A percentile compares a stretch with the other conserved stretches of the same genome.
Evolutionary conservation across 1,140 invertebrate species (phyloP).

Genomic region (Caenorhabditis remanei): DNA sequence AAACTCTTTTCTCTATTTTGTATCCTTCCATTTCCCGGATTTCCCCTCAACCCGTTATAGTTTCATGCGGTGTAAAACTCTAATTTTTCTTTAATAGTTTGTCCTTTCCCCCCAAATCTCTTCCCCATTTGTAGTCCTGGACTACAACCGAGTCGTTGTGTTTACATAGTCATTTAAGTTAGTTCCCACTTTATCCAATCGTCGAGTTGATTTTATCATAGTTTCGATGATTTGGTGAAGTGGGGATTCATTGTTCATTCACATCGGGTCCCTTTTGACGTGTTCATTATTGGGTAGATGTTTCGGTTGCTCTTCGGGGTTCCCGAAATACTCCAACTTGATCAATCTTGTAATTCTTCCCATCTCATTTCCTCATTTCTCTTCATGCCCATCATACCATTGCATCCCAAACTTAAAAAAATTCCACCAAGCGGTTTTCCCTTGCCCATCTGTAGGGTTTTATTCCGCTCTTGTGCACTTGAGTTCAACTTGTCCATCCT

Average conservation of each 20-base stretch:
- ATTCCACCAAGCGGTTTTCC: conserved; percentile 24
- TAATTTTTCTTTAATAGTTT: conserved; percentile 26
- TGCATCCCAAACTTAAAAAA: background rate
- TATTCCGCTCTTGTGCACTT: conserved; percentile 29
- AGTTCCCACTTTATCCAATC: background rate
- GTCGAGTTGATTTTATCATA: background rate
- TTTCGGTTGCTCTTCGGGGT: background rate
- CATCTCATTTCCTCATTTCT: background rate
- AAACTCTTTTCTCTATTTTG: background rate
- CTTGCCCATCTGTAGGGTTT: conserved; percentile 55
- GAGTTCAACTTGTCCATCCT: conserved; percentile 39
- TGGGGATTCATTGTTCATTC: background rate
- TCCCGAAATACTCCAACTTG: background rate
- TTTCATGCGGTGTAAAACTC: conserved; percentile 48
- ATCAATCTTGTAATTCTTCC: conserved; percentile 44
- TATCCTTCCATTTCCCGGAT: background rate
- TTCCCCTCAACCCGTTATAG: conserved; percentile 28
- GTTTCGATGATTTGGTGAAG: background rate
- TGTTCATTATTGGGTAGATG: conserved; percentile 23
- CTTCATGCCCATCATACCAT: background rate
- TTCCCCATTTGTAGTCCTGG: conserved; percentile 22
- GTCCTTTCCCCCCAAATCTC: too few species aligned
- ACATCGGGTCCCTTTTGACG: conserved; percentile 39
- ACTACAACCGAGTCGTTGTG: conserved; percentile 43
- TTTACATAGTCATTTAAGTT: conserved; percentile 55